A percentile compares a stretch with the other conserved stretches of the same genome.
Evolutionary conservation across 2,888 invertebrate species (phyloP).

Genomic region (Tipula lateralis): DNA sequence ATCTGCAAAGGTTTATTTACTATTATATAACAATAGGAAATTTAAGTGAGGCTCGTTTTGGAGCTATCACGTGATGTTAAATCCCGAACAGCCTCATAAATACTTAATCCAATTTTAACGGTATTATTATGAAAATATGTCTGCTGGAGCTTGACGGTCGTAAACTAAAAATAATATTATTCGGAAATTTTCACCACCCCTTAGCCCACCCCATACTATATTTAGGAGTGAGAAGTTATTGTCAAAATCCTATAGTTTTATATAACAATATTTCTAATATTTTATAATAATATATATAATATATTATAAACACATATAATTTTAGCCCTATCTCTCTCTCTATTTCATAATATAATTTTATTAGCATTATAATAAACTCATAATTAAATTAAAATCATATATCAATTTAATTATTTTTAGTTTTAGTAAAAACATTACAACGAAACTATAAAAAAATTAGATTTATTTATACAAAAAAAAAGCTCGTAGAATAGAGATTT

Average conservation of each 20-base stretch:
- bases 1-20: too few relatives aligned
- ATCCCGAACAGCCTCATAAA: too few relatives aligned
- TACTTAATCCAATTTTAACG: background rate
- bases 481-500: background rate
- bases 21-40: too few relatives aligned
- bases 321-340: background rate
- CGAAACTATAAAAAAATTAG: slow-evolving; percentile 1
- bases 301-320: background rate
- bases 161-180: background rate
- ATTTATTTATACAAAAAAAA: slow-evolving; percentile 12
- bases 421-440: slow-evolving; percentile 24
- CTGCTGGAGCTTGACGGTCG: background rate
- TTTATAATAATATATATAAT: background rate
- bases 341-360: background rate
- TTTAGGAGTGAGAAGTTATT: background rate
- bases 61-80: too few relatives aligned
- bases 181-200: background rate
- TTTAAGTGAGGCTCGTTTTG: too few relatives aligned
- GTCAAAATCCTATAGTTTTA: background rate
- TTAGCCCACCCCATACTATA: background rate
- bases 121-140: background rate
- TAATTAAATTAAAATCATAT: slow-evolving; percentile 24
- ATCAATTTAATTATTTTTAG: slow-evolving; percentile 24
- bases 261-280: background rate
- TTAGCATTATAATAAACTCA: slow-evolving; percentile 24